These are phyloP conservation scores for Acanthosepion pharaonis DNA, from an alignment of 2,888 invertebrate genomes.

Conservation along the genomic window DNA sequence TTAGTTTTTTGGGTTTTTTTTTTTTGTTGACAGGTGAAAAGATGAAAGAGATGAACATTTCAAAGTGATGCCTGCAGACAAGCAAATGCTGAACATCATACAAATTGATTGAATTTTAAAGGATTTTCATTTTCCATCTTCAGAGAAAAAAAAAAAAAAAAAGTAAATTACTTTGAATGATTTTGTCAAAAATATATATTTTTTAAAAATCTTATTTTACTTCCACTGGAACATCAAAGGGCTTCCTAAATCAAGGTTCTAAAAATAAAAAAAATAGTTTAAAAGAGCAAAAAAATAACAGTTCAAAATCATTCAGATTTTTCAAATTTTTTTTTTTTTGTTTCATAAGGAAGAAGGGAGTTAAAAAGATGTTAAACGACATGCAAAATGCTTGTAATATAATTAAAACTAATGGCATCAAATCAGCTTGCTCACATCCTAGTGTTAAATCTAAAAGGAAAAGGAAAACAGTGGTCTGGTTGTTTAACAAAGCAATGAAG, in stretches of 20 bases:
- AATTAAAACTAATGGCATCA: too few species aligned
- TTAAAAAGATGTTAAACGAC: too few species aligned
- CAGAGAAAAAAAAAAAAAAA: not conserved
- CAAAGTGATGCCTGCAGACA: not conserved
- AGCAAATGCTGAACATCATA: not conserved
- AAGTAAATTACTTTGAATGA: not conserved
- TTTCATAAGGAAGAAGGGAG: too few species aligned
- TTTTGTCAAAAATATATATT: not conserved
- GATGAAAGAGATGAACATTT: not conserved
- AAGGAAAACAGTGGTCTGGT: too few species aligned
- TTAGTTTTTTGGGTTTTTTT: not conserved
- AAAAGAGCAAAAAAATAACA: too few species aligned
- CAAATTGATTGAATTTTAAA: not conserved
- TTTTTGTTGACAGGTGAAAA: conserved; percentile 33
- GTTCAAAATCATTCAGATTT: too few species aligned
- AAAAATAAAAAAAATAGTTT: not conserved
- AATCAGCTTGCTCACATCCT: too few species aligned
- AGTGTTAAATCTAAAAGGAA: too few species aligned
- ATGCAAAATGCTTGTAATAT: too few species aligned
- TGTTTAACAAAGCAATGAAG: too few species aligned
- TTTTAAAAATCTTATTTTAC: not conserved
- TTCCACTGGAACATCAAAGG: not conserved
- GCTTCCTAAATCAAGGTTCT: not conserved
- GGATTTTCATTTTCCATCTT: conserved; percentile 20
- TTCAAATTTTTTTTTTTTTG: too few species aligned